Evolutionary conservation across 2,797 vertebrate species (phyloP).

Genomic region (Oophaga sylvatica): DNA sequence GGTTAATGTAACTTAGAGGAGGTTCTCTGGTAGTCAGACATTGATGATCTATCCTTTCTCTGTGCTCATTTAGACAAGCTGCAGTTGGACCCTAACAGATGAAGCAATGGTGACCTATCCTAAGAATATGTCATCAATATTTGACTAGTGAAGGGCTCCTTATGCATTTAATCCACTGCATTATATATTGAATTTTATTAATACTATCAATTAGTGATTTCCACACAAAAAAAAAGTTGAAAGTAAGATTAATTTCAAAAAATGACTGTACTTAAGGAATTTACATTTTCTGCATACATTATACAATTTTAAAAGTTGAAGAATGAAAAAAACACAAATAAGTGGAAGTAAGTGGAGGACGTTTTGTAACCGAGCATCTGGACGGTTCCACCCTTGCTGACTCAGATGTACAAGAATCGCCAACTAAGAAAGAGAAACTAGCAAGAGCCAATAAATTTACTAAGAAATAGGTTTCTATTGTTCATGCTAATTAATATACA

Average conservation of each 20-base stretch:
- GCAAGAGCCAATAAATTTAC: background rate
- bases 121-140: no score
- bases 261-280: background rate
- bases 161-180: no score
- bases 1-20: no score
- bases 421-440: background rate
- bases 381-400: conserved; percentile 37
- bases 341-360: background rate
- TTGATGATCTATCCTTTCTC: no score
- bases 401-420: conserved; percentile 26
- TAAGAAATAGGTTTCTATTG: background rate
- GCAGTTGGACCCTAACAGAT: no score
- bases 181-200: no score
- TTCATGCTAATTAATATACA: background rate
- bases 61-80: no score
- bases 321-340: background rate
- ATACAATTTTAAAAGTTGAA: background rate
- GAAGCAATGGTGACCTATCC: no score
- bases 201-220: no score
- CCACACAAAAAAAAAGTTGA: background rate
- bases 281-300: background rate
- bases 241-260: background rate
- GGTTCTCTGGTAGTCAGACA: no score
- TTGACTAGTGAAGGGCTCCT: no score
- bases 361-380: conserved; percentile 6